phyloP scores from a whole-genome alignment of 2,797 vertebrate genomes.

The Glossophaga mutica region DNA sequence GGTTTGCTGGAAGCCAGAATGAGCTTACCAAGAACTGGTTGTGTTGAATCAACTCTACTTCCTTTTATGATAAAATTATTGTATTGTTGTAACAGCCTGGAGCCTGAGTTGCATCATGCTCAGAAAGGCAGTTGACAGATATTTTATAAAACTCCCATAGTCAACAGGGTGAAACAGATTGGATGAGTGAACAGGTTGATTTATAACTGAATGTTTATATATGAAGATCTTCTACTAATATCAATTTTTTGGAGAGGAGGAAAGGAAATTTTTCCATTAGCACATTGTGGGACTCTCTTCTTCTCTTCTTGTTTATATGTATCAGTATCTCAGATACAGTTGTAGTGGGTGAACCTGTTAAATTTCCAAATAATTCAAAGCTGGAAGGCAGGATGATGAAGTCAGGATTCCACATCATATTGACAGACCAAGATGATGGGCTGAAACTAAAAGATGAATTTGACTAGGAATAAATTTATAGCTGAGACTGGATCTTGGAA shows the following conservation, averaged over 20 bases:
- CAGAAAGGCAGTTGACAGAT: constrained; percentile 9
- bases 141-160: background rate
- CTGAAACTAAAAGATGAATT: constrained; percentile 25
- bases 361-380: constrained; percentile 5
- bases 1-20: background rate
- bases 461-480: constrained; percentile 27
- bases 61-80: background rate
- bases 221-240: background rate
- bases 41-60: background rate
- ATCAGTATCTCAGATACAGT: background rate
- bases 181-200: background rate
- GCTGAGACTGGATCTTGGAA: constrained; percentile 9
- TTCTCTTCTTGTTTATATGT: constrained; percentile 1
- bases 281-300: background rate
- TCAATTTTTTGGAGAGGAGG: background rate
- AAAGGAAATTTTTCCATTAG: background rate
- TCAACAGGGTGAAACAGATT: background rate
- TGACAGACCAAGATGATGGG: background rate
- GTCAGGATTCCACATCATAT: background rate
- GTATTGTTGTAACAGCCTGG: background rate
- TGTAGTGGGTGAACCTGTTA: background rate
- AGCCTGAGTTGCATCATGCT: background rate
- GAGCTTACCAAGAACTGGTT: background rate
- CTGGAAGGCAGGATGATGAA: background rate
- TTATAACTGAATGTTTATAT: constrained; percentile 13